Conservation (phyloP, 2,113 vertebrate species). For the Pygoscelis antarcticus region DNA sequence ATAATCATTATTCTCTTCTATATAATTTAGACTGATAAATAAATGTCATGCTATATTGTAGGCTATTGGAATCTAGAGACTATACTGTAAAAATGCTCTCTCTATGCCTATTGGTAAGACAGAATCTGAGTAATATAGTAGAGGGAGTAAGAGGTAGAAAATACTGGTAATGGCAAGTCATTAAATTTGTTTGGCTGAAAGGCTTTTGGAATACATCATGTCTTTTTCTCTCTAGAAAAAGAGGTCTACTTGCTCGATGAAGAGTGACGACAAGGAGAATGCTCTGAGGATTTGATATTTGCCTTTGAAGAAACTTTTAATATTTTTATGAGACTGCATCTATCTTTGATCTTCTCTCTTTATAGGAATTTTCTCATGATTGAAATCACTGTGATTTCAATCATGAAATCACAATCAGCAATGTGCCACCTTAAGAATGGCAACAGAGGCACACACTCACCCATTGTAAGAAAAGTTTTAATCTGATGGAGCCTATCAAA, state of each 20-base stretch:
- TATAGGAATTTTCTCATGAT: neutral
- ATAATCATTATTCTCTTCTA: neutral
- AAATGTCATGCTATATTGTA: neutral
- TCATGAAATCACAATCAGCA: neutral
- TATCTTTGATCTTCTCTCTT: neutral
- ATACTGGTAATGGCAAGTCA: neutral
- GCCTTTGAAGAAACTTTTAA: neutral
- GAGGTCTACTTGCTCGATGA: neutral
- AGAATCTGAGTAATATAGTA: neutral
- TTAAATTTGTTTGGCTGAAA: neutral
- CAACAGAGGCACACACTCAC: neutral
- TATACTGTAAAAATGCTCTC: neutral
- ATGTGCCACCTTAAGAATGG: neutral
- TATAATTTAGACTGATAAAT: neutral
- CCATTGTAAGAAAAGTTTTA: neutral
- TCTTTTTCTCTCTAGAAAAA: neutral
- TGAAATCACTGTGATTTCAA: neutral
- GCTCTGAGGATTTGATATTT: neutral
- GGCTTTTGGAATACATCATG: neutral
- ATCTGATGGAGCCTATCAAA: neutral
- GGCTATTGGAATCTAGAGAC: neutral
- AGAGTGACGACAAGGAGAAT: neutral
- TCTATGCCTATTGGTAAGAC: neutral
- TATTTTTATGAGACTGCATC: neutral
- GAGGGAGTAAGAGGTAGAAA: neutral